Conservation (phyloP, 2,888 invertebrate species). For the Plusia festucae region DNA sequence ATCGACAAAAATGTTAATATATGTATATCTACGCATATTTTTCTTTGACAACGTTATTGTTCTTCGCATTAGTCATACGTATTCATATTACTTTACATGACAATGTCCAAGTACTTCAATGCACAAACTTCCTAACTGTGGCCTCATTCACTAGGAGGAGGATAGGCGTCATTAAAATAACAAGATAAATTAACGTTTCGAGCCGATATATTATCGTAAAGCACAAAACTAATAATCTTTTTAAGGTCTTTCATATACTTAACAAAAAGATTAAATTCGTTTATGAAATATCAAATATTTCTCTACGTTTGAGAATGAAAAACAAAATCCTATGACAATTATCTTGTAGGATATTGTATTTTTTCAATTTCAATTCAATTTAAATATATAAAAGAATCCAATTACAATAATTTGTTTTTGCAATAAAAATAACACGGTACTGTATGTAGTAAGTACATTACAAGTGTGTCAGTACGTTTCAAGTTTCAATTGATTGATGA, state of each 20-base stretch:
- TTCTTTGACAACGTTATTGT: slow-evolving; percentile 8
- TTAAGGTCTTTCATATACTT: no score
- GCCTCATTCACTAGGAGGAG: slow-evolving; percentile 37
- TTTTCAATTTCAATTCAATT: no score
- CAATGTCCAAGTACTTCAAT: slow-evolving; percentile 24
- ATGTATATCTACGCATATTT: slow-evolving; percentile 10
- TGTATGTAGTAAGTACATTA: slow-evolving; percentile 14
- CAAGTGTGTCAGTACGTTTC: slow-evolving; percentile 46
- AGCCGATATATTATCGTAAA: background rate
- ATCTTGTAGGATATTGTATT: no score
- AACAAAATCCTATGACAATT: background rate
- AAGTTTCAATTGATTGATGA: slow-evolving; percentile 62
- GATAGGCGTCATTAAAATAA: slow-evolving; percentile 43
- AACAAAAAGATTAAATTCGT: no score
- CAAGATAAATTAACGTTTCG: slow-evolving; percentile 22
- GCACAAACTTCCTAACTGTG: slow-evolving; percentile 39
- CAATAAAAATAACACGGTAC: slow-evolving; percentile 29
- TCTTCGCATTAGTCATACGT: slow-evolving; percentile 19
- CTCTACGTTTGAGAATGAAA: background rate
- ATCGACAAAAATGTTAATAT: slow-evolving; percentile 12
- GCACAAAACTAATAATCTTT: no score
- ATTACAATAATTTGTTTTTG: no score
- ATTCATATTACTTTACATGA: slow-evolving; percentile 41
- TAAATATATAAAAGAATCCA: no score
- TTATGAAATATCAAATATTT: no score